A percentile compares a stretch with the other conserved stretches of the same genome.
These are phyloP conservation scores for Cydia splendana DNA, from an alignment of 1,140 invertebrate species.

Conservation along the genomic window DNA sequence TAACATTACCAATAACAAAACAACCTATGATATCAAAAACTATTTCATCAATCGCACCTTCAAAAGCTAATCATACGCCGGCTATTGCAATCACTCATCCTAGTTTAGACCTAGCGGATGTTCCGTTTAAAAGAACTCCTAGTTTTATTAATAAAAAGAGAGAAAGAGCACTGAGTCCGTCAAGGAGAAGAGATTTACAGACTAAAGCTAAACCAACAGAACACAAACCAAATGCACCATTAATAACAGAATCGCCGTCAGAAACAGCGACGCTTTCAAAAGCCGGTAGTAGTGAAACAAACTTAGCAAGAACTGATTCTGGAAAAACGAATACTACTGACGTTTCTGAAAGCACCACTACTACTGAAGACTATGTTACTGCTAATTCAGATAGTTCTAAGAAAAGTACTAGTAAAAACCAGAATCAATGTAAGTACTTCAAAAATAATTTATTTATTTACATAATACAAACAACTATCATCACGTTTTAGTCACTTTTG, in stretches of 20 bases:
- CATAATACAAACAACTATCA: neutral
- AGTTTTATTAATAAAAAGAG: slow-evolving; percentile 78
- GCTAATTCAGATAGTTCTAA: slow-evolving; percentile 89
- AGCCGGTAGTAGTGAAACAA: slow-evolving; percentile 69
- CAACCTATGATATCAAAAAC: slow-evolving; percentile 73
- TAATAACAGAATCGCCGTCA: slow-evolving; percentile 65
- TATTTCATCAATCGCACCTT: slow-evolving; percentile 55
- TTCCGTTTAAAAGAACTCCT: slow-evolving; percentile 72
- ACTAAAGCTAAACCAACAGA: slow-evolving; percentile 70
- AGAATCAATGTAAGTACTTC: slow-evolving; percentile 67
- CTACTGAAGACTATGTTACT: slow-evolving; percentile 93
- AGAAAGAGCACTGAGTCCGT: slow-evolving; percentile 77
- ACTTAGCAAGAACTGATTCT: slow-evolving; percentile 84
- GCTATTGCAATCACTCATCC: slow-evolving; percentile 78
- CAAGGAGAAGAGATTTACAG: slow-evolving; percentile 75
- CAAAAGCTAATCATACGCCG: slow-evolving; percentile 71
- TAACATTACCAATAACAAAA: slow-evolving; percentile 73
- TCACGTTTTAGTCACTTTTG: neutral
- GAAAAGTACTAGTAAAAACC: slow-evolving; percentile 71
- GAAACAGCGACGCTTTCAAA: slow-evolving; percentile 60
- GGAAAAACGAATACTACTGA: slow-evolving; percentile 87
- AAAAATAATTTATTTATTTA: too few relatives aligned
- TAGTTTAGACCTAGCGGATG: slow-evolving; percentile 72
- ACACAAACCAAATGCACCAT: slow-evolving; percentile 68
- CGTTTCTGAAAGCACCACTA: slow-evolving; percentile 90